Evolutionary conservation across 1,140 invertebrate species (phyloP), one percentile per base, ranked within the genome.

Genomic region (Papilio polytes): DNA sequence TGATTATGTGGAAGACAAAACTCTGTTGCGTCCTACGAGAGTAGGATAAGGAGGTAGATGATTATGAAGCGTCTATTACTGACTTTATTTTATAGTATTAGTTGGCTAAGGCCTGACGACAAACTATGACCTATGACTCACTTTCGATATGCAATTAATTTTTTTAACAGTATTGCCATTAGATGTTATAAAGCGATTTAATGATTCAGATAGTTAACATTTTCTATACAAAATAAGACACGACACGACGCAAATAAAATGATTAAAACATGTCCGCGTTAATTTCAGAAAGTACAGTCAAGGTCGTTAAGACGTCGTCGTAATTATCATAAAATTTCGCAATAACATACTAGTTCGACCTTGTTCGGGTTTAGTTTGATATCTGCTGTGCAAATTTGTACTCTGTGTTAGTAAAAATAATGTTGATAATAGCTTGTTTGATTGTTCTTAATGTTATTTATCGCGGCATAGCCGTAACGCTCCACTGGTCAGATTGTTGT

Each of bases 311-410:
- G 72, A 86, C 81, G 80, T 48, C 80, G 80, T 77, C 66, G 80
- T 84, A 81, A 84, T 85, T 88, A 86, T 88, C 84, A 83, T 85
- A 86, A 85, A 88, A 82, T 82, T 88, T 84, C 74, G 72, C 82
- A 87, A 88, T 88, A 86, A 89, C 82, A 82, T 82, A 87, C 83
- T 84, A 81, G 77, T 74, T 53, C 81, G 84, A 84, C 87, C 84
- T 89, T 87, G 86, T 48, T 53, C 74, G 44, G 70, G 74, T 80
- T 81, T 72, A 41, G 72, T 46, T 53, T 48, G 46, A 59, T 53
- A 26, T 41, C 66, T 41, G 46, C 53, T 22, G 13, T 48, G 66
- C 72, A 10, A 84, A 81, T 80, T 80, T 83, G 46, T 74, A 44
- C 81, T 82, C 59, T 56, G 53, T 3, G 0, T 1, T 6, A n/a